Evolutionary conservation across 2,888 invertebrate species (phyloP).

Genomic region (Drosophila subquinaria): DNA sequence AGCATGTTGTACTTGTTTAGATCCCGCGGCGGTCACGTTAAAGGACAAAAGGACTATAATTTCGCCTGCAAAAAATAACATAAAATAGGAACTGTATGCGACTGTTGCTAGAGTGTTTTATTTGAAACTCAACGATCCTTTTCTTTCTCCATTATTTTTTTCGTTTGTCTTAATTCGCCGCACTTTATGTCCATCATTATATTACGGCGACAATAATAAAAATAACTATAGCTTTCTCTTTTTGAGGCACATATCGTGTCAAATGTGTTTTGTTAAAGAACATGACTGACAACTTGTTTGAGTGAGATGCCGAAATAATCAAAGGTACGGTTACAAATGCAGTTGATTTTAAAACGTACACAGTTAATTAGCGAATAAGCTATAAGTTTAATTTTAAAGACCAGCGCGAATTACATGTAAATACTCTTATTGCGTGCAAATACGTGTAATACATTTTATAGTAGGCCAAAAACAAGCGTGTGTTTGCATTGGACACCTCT

Average conservation of each 20-base stretch:
- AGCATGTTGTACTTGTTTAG: constrained; percentile 45
- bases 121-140: background rate
- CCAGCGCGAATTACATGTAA: background rate
- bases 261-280: background rate
- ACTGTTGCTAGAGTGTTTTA: background rate
- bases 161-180: background rate
- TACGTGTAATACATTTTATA: constrained; percentile 13
- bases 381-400: background rate
- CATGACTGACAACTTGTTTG: background rate
- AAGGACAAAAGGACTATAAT: constrained; percentile 44
- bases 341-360: background rate
- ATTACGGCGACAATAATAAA: no score
- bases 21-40: constrained; percentile 35
- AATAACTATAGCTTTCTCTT: background rate
- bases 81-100: background rate
- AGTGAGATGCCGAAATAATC: background rate
- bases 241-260: background rate
- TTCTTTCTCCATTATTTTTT: background rate
- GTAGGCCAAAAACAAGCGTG: constrained; percentile 3
- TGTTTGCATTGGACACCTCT: constrained; percentile 40
- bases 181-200: no score
- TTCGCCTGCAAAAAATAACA: constrained; percentile 22
- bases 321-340: background rate
- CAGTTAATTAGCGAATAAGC: background rate
- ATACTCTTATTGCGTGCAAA: background rate